Base-by-base conservation (phyloP, 2,797 vertebrate genomes). In the Melanotaenia pygmaea region DNA sequence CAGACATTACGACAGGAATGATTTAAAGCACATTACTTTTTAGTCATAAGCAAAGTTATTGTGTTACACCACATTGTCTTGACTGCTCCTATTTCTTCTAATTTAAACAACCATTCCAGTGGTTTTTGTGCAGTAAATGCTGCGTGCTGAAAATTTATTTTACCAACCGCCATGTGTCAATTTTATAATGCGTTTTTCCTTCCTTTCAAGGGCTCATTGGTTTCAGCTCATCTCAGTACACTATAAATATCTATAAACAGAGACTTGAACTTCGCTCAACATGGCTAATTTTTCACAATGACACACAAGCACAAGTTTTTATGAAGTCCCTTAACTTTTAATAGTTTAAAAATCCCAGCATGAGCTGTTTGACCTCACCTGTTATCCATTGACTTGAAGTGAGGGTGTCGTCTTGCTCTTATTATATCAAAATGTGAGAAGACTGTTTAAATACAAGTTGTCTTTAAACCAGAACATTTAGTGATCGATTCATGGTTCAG, bases 1-100 rank as follows among this genome's bases (percentile, higher is more conserved):
- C 76, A 89, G 84, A 89, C 80, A 58, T 89, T 79, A 86, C 67
- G 47, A 76, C 69, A 83, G 74, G 72, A 76, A 40, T 71, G 34
- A 76, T 67, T 81, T 20, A 37, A 66, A 72, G 43, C 45, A 32
- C 20, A 26, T 28, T 20, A 22, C 30, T 69, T 79, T 73, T 68
- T 32, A 53, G 40, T 66, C 2, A 5, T 37, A 73, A 38, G 24
- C 68, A 24, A 54, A 7, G 53, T 56, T 56, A 56, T 67, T 86
- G 53, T 63, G 51, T 79, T 38, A 74, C 60, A 78, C 38, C 32
- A 72, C 65, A 72, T n/a, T 50, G 65, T 76, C 59, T 71, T 70
- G 34, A 34, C 54, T 56, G 24, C 22, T 24, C 82, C 38, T 20
- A 20, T 69, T 63, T 58, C 20, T 66, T 67, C 40, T 64, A 53